phyloP scores from a whole-genome alignment of 2,797 vertebrate species.

The Anabas testudineus region DNA sequence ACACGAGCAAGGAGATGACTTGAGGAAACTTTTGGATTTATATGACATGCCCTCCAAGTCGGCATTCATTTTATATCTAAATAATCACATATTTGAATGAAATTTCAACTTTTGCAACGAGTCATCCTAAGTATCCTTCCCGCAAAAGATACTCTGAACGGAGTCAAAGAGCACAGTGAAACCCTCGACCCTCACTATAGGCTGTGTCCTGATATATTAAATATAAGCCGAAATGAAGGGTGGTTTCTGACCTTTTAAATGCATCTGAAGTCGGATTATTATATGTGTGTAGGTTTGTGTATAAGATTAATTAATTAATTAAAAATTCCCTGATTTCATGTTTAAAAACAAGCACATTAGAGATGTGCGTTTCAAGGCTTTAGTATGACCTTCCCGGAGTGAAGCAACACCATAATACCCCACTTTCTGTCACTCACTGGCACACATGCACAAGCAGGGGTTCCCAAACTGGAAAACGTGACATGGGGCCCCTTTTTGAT shows the following conservation, averaged over 20 bases:
- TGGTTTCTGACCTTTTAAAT: not conserved
- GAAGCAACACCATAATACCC: not conserved
- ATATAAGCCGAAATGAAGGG: conserved; percentile 15
- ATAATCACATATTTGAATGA: not conserved
- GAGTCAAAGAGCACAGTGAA: fast-evolving
- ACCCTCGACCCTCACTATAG: not conserved
- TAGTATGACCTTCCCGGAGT: conserved; percentile 39
- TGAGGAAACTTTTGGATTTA: fast-evolving
- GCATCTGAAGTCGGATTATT: fast-evolving
- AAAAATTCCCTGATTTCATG: not conserved
- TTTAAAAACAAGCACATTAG: not conserved
- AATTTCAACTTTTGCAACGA: conserved; percentile 44
- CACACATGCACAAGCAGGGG: conserved; percentile 9
- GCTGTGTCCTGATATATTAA: fast-evolving
- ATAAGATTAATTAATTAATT: not conserved
- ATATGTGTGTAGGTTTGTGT: fast-evolving
- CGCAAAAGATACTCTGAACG: not conserved
- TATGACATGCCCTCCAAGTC: fast-evolving
- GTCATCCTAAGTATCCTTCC: not conserved
- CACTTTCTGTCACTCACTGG: not conserved
- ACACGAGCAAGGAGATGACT: fast-evolving
- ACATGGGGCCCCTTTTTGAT: conserved; percentile 50
- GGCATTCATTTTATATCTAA: not conserved
- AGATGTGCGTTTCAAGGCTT: conserved; percentile 11
- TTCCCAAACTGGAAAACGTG: conserved; percentile 41